A percentile compares a stretch with the other conserved stretches of the same genome.
phyloP scores from a whole-genome alignment of 2,113 vertebrate genomes.

The Alaudala cheleensis region DNA sequence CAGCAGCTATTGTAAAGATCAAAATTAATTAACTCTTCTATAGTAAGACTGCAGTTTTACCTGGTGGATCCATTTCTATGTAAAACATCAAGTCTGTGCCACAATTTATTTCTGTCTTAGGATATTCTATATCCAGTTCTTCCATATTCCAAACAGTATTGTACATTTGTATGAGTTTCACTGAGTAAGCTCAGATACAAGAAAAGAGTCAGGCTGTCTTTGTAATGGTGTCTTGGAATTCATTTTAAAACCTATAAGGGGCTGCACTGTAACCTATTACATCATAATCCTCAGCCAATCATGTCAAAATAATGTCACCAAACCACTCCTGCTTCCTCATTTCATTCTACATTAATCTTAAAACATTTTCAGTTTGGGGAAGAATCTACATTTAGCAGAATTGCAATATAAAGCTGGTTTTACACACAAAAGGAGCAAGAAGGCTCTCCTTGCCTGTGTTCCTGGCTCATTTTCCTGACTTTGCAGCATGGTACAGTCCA shows the following conservation, averaged over 20 bases:
- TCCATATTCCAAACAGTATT: constrained; percentile 77
- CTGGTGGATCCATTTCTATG: constrained; percentile 87
- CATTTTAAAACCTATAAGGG: constrained; percentile 87
- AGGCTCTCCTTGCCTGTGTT: neutral
- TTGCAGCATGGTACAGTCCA: constrained; percentile 79
- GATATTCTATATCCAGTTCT: constrained; percentile 80
- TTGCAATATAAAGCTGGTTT: constrained; percentile 1
- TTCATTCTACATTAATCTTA: constrained; percentile 79
- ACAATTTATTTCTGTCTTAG: constrained; percentile 79
- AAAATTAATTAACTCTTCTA: constrained; percentile 65
- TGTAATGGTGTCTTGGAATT: constrained; percentile 82
- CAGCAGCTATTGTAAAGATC: constrained; percentile 43
- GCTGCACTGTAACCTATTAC: constrained; percentile 94
- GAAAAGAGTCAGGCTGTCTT: constrained; percentile 76
- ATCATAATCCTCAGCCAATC: constrained; percentile 98
- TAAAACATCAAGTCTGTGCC: constrained; percentile 83
- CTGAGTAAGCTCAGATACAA: constrained; percentile 72
- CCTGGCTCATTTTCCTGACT: constrained; percentile 64
- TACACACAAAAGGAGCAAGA: constrained; percentile 41
- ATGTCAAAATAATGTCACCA: constrained; percentile 86
- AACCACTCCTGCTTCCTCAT: constrained; percentile 87
- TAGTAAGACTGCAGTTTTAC: constrained; percentile 76
- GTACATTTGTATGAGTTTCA: constrained; percentile 79
- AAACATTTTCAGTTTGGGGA: constrained; percentile 46
- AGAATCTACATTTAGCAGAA: constrained; percentile 34